A percentile compares a stretch with the other conserved stretches of the same genome.
phyloP scores from a whole-genome alignment of 1,140 invertebrate genomes.

The Branchinecta lynchi region DNA sequence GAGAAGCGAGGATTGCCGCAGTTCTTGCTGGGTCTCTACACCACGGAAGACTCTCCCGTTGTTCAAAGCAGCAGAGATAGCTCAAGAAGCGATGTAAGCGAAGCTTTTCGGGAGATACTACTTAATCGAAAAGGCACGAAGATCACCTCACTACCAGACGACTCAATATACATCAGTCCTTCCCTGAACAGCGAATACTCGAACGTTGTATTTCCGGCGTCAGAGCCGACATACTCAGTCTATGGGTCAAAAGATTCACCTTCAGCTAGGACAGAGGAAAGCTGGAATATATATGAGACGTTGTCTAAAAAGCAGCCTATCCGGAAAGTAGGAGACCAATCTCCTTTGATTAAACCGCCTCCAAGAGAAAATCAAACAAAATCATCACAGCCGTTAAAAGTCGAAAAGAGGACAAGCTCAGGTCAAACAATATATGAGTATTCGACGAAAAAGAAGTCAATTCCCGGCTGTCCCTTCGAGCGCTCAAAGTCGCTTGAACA shows the following conservation, averaged over 20 bases:
- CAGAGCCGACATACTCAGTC: neutral
- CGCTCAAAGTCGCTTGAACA: neutral
- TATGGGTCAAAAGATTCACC: neutral
- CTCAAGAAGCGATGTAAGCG: neutral
- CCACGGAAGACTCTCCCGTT: neutral
- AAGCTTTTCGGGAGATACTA: neutral
- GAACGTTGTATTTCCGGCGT: neutral
- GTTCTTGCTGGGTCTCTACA: neutral
- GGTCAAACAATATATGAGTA: neutral
- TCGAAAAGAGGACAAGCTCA: no score
- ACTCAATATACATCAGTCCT: neutral
- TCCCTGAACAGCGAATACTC: neutral
- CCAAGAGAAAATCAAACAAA: no score
- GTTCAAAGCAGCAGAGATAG: neutral
- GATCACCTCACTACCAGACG: neutral
- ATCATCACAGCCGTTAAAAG: no score
- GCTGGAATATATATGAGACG: neutral
- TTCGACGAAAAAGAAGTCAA: neutral
- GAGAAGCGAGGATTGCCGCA: neutral
- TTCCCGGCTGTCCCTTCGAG: neutral
- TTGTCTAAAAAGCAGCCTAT: no score
- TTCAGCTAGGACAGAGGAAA: neutral
- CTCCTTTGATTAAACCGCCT: no score
- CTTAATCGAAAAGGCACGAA: neutral
- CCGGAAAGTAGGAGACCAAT: no score